Conservation (phyloP, 30 jellyfish, hydroid and myxozoan species). For the Calvadosia cruxmelitensis region DNA sequence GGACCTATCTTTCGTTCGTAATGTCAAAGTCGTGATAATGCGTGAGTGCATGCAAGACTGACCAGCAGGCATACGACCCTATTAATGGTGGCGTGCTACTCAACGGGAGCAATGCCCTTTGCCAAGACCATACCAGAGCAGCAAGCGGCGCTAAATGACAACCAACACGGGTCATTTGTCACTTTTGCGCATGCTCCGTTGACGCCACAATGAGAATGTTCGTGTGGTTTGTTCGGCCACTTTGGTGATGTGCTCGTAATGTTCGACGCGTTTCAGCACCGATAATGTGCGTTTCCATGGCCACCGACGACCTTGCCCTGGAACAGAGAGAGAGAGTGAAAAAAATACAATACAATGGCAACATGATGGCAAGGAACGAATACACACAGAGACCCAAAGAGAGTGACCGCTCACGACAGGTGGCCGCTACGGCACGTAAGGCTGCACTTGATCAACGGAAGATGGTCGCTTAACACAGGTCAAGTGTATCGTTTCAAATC, state of each 20-base stretch:
- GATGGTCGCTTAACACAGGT: too few species aligned
- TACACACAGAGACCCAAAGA: neutral
- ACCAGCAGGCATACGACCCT: too few species aligned
- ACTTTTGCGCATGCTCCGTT: neutral
- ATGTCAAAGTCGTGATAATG: too few species aligned
- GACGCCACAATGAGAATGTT: neutral
- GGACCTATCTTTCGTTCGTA: too few species aligned
- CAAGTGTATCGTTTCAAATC: too few species aligned
- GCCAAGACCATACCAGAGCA: too few species aligned
- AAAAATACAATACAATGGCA: neutral
- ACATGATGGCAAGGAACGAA: neutral
- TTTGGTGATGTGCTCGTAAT: conserved; percentile 50
- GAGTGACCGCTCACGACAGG: neutral
- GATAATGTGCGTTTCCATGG: conserved; percentile 72
- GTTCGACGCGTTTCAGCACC: conserved; percentile 75
- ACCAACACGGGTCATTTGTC: too few species aligned
- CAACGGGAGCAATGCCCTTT: too few species aligned
- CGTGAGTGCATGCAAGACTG: too few species aligned
- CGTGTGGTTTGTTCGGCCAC: conserved; percentile 56
- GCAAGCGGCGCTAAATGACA: too few species aligned
- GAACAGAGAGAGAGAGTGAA: neutral
- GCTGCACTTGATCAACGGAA: neutral
- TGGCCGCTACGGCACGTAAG: neutral
- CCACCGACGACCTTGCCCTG: conserved; percentile 47
- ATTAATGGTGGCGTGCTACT: too few species aligned